These are phyloP conservation scores for Tachysurus vachellii DNA, from an alignment of 2,113 vertebrate species.

Conservation along the genomic window DNA sequence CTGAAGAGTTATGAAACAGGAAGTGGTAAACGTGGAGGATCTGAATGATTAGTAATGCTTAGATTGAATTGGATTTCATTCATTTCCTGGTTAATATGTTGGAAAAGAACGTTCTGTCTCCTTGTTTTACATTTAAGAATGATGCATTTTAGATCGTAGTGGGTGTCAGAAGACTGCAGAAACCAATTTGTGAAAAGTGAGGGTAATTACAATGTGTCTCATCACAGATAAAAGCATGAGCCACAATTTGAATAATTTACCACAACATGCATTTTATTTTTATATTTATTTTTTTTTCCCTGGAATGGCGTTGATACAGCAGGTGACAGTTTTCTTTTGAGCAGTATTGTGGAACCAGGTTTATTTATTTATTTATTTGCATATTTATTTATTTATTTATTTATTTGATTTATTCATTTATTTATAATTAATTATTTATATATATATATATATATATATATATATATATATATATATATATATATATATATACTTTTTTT, in stretches of 20 bases:
- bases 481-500: too few species aligned
- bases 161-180: slow-evolving; percentile 1
- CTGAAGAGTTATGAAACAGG: neutral
- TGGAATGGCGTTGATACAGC: neutral
- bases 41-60: neutral
- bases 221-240: neutral
- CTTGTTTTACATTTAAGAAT: neutral
- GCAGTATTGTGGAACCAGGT: neutral
- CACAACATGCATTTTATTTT: neutral
- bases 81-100: neutral
- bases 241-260: neutral
- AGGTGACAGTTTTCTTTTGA: neutral
- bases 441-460: too few species aligned
- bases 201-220: neutral
- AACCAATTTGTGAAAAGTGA: neutral
- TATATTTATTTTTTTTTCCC: neutral
- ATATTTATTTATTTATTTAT: neutral
- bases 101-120: neutral
- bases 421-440: neutral
- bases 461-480: too few species aligned
- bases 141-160: neutral
- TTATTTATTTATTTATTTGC: neutral
- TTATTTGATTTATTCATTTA: neutral
- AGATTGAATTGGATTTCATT: neutral
- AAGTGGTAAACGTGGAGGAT: neutral